Base-by-base conservation (phyloP, 2,888 invertebrate species). In the Eugnorisma glareosa region DNA sequence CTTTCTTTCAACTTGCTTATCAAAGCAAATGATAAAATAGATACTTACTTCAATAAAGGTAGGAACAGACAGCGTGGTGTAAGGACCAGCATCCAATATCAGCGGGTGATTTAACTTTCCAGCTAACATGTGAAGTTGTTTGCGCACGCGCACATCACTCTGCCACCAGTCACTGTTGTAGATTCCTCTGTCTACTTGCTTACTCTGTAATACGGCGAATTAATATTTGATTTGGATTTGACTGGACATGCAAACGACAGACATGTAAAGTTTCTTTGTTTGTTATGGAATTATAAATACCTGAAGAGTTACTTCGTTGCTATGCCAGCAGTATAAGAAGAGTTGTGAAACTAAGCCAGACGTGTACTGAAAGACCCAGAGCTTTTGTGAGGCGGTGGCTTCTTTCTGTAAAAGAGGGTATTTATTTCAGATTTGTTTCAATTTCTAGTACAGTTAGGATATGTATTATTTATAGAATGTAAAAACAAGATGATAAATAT, bases 301-400 rank as follows among this genome's bases (percentile, higher is more conserved):
- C 93, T 93, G 91, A 3, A 90, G 64, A 1, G 90, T 75, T 0
- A 95, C 91, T 83, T 94, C 94, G 70, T 94, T 95, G 69, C 93
- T 91, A 74, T 95, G 94, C 95, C 95, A 95, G 84, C 95, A 95
- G 67, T 92, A 95, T 21, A 95, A 71, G 63, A 95, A 94, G 0
- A 95, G 89, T 84, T 95, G 95, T 0, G 90, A 87, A 24, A 92
- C 81, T 35, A 93, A 88, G 0, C 91, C 93, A 21, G 79, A 59
- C 0, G 93, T 91, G 74, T 92, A 95, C 79, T 95, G 91, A 45
- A 93, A 59, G 0, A 93, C 87, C 93, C 93, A 94, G 2, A 95
- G 31, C 74, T 93, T 95, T 72, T 95, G 93, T 1, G 92, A 91
- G 0, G 88, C 73, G 0, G 92, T 89, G 0, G 90, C 87, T 11